A percentile compares a stretch with the other conserved stretches of the same genome.
These are phyloP conservation scores for Sphenodon punctatus DNA, from an alignment of 2,797 vertebrate species.

Conservation along the genomic window DNA sequence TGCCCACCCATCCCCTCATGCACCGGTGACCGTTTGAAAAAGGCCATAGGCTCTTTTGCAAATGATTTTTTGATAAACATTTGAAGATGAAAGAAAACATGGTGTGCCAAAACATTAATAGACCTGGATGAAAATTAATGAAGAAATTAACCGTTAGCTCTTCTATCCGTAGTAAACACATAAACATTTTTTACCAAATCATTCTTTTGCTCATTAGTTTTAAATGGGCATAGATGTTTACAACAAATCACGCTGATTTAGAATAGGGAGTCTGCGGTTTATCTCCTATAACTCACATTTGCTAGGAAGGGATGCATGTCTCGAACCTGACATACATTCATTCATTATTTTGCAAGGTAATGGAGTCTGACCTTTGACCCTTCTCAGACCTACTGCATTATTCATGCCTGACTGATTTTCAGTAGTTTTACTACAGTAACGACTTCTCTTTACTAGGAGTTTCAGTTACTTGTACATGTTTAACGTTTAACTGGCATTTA, in stretches of 20 bases:
- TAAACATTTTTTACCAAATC: slow-evolving; percentile 59
- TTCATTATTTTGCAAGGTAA: slow-evolving; percentile 79
- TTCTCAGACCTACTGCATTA: slow-evolving; percentile 78
- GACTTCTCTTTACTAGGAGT: slow-evolving; percentile 69
- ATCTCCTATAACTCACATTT: slow-evolving; percentile 75
- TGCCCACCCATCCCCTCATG: no score
- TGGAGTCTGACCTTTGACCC: slow-evolving; percentile 75
- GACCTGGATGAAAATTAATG: slow-evolving; percentile 68
- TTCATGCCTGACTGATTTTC: slow-evolving; percentile 79
- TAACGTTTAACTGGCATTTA: slow-evolving; percentile 62
- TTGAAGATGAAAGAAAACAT: slow-evolving; percentile 63
- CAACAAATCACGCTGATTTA: slow-evolving; percentile 69
- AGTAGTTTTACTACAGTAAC: slow-evolving; percentile 72
- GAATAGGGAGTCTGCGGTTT: slow-evolving; percentile 76
- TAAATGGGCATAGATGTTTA: slow-evolving; percentile 70
- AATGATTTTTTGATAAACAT: slow-evolving; percentile 77
- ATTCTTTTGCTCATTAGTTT: slow-evolving; percentile 68
- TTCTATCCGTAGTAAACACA: slow-evolving; percentile 64
- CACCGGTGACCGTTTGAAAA: no score
- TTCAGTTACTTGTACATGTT: slow-evolving; percentile 44
- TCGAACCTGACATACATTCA: slow-evolving; percentile 73
- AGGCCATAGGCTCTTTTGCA: slow-evolving; percentile 70
- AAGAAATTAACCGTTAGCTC: slow-evolving; percentile 68
- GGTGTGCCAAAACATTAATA: slow-evolving; percentile 65
- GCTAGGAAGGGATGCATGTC: slow-evolving; percentile 68